phyloP scores from a whole-genome alignment of 2,797 vertebrate species.

The Loriculus beryllinus region DNA sequence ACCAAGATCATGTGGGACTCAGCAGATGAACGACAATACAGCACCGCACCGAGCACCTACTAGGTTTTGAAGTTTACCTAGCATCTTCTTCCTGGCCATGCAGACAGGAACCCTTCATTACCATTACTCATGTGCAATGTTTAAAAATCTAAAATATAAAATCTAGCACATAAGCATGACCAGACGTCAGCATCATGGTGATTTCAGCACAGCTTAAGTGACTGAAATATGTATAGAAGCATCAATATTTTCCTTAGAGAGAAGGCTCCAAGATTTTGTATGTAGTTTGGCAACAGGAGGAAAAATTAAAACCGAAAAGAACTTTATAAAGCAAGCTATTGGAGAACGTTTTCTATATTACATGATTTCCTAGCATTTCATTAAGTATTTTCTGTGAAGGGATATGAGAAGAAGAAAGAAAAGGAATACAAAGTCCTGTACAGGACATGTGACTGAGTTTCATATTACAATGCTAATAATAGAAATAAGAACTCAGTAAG shows the following conservation, averaged over 20 bases:
- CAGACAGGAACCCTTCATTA: neutral
- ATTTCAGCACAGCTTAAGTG: neutral
- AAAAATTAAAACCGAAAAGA: neutral
- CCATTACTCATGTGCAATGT: neutral
- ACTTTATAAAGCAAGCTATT: neutral
- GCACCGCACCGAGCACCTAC: neutral
- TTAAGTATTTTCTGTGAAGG: neutral
- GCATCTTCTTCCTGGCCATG: neutral
- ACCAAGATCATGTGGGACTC: neutral
- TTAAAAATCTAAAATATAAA: neutral
- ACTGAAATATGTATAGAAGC: neutral
- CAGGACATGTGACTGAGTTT: neutral
- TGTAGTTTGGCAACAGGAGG: neutral
- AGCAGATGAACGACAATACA: neutral
- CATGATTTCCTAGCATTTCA: neutral
- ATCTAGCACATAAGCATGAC: neutral
- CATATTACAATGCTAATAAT: conserved; percentile 42
- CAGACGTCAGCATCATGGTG: neutral
- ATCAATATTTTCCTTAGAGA: neutral
- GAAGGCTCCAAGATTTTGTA: neutral
- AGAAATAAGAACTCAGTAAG: conserved; percentile 5
- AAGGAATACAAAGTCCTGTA: neutral
- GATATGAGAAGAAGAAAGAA: neutral
- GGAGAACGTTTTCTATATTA: neutral
- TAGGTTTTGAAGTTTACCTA: neutral